Evolutionary conservation across 1,140 invertebrate genomes (phyloP).

Genomic region (Calliphora vicina): DNA sequence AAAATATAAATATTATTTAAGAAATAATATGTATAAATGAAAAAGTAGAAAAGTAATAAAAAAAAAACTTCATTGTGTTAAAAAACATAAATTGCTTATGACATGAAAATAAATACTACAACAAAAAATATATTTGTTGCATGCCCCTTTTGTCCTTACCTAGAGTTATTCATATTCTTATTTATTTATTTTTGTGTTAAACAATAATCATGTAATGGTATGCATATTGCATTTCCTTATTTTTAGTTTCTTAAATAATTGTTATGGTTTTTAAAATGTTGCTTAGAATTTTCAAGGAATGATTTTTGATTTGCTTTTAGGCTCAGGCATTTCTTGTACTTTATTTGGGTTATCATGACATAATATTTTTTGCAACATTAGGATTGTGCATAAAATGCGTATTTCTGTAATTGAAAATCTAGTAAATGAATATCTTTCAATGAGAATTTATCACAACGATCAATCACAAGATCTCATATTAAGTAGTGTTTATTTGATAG

Average conservation of each 20-base stretch:
- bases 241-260: not conserved
- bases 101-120: slow-evolving; percentile 19
- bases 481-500: too few relatives aligned
- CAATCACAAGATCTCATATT: too few relatives aligned
- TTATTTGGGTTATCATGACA: too few relatives aligned
- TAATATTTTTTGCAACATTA: too few relatives aligned
- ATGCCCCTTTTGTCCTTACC: not conserved
- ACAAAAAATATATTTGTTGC: slow-evolving; percentile 22
- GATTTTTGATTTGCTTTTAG: too few relatives aligned
- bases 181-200: not conserved
- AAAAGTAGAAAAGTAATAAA: not conserved
- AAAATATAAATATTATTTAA: not conserved
- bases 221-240: slow-evolving; percentile 28
- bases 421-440: too few relatives aligned
- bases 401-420: too few relatives aligned
- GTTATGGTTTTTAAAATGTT: not conserved
- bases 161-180: not conserved
- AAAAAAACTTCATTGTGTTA: not conserved
- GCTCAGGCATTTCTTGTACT: too few relatives aligned
- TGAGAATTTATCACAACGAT: too few relatives aligned
- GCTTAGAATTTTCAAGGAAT: not conserved
- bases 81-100: slow-evolving; percentile 20
- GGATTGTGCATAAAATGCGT: too few relatives aligned
- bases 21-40: not conserved
- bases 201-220: slow-evolving; percentile 22